Conservation (phyloP, 2,113 vertebrate genomes). For the Ceyx cyanopectus region DNA sequence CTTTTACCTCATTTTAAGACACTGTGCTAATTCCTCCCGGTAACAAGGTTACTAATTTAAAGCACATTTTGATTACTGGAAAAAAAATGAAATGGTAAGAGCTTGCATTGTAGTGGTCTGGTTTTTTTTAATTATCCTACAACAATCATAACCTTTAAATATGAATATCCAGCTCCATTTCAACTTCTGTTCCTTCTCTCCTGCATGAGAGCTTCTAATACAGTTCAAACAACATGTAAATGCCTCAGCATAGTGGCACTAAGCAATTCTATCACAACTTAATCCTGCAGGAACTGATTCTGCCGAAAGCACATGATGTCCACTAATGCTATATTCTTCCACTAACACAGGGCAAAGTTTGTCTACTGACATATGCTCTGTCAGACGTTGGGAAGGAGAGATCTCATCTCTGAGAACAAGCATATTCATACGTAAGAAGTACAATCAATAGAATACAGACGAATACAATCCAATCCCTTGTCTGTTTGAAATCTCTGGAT, state of each 20-base stretch:
- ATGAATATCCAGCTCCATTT: not conserved
- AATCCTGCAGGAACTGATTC: conserved; percentile 20
- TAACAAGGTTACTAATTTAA: conserved; percentile 62
- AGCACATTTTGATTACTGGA: conserved; percentile 16
- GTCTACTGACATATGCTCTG: not conserved
- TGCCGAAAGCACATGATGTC: not conserved
- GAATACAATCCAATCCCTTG: not conserved
- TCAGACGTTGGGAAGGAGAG: not conserved
- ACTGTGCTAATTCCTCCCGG: conserved; percentile 40
- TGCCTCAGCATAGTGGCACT: not conserved
- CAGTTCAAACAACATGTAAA: not conserved
- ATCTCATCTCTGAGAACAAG: not conserved
- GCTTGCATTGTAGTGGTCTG: not conserved
- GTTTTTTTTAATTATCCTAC: not conserved
- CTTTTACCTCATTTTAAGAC: conserved; percentile 52
- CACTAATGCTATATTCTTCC: not conserved
- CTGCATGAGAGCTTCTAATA: not conserved
- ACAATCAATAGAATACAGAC: not conserved
- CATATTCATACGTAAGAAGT: not conserved
- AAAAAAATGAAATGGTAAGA: not conserved
- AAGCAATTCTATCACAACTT: not conserved
- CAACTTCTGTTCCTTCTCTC: not conserved
- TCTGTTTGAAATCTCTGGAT: not conserved
- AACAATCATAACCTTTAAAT: not conserved
- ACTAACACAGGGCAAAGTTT: not conserved